Evolutionary conservation across 2,888 invertebrate genomes (phyloP), one percentile per base, ranked within the genome.

Genomic region (Apamea monoglypha): DNA sequence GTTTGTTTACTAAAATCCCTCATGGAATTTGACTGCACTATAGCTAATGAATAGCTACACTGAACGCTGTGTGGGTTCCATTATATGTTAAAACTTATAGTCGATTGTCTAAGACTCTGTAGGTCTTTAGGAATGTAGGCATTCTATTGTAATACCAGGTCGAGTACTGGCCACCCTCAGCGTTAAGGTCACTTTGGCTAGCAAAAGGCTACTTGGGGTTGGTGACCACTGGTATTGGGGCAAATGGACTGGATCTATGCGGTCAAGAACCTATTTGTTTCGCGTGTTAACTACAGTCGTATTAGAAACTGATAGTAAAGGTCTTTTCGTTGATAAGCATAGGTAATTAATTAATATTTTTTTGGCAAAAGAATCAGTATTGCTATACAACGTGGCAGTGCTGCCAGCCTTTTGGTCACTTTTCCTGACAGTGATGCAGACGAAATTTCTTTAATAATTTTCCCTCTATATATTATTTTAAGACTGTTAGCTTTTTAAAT

Each of bases 61-160:
- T 61, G 56, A 50, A 53, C 74, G 25, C 53, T 12, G 74, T 66
- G 83, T 74, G 75, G 12, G 82, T 71, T 82, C 85, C 83, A 86
- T 85, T 85, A 85, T 85, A 72, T 74, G 76, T 72, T 21, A 86
- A 85, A 68, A 72, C 44, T 63, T 80, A 79, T 67, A 25, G 67
- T 29, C 76, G 29, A 86, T 85, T 86, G 85, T 85, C 53, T 25
- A 10, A 70, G 29, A 67, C 36, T 59, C 67, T 68, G 61, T 40
- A 68, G 50, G 36, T n/a, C 32, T 69, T 59, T 0, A 36, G 80
- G 84, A 76, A 75, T 83, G 84, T 44, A 64, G 71, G 71, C 21
- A 74, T 71, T 53, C 85, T 44, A 85, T 85, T 85, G 86, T 84
- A 59, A 59, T 81, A 40, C 29, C 44, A 36, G 25, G 25, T 25